A percentile compares a stretch with the other conserved stretches of the same genome.
Evolutionary conservation across 2,113 vertebrate species (phyloP).

Genomic region (Nothocercus nigrocapillus): DNA sequence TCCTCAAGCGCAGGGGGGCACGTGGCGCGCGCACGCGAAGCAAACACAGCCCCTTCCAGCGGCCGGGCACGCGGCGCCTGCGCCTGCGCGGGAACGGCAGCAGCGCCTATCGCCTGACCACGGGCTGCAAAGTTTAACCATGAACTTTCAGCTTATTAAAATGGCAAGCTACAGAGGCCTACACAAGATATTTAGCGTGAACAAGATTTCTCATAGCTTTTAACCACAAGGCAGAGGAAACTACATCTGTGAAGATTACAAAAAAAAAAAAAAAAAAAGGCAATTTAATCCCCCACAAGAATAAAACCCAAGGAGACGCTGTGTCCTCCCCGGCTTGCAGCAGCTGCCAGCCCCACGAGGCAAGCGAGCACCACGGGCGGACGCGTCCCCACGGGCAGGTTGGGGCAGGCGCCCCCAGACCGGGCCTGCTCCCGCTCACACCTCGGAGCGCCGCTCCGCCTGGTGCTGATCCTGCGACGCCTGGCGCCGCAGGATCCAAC

Average conservation of each 20-base stretch:
- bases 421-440: background rate
- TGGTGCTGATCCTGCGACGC: too few relatives aligned
- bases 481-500: too few relatives aligned
- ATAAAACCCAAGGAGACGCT: fast-evolving
- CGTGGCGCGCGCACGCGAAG: background rate
- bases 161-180: background rate
- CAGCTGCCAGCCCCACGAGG: fast-evolving
- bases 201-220: background rate
- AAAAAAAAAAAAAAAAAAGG: background rate
- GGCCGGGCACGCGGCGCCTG: background rate
- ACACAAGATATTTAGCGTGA: fast-evolving
- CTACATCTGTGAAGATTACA: background rate
- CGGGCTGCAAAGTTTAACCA: background rate
- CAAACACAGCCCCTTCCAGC: background rate
- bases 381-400: too few relatives aligned
- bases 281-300: fast-evolving
- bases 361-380: background rate
- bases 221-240: background rate
- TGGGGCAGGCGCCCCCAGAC: background rate
- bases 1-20: background rate
- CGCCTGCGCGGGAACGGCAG: background rate
- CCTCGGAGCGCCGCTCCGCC: background rate
- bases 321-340: background rate
- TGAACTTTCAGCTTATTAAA: background rate
- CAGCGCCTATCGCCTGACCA: background rate